Conservation (phyloP, 2,797 vertebrate species). For the Enteromius thamalakanensis region DNA sequence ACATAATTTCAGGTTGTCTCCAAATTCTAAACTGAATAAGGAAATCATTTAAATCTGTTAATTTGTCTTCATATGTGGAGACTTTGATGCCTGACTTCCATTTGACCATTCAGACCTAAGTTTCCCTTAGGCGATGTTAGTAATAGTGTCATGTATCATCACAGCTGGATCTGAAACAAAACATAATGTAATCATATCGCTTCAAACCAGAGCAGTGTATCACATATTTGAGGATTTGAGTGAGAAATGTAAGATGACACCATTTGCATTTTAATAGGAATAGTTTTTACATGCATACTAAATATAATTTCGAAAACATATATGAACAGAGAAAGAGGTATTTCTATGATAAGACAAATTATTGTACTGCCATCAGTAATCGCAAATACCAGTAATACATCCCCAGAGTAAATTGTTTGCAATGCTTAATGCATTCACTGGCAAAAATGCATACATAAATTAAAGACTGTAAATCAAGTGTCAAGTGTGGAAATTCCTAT, state of each 20-base stretch:
- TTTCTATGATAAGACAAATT: not conserved
- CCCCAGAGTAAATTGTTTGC: not conserved
- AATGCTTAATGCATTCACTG: not conserved
- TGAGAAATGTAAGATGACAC: not conserved
- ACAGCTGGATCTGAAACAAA: slow-evolving; percentile 32
- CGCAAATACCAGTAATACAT: not conserved
- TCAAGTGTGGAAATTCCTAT: not conserved
- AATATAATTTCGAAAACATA: not conserved
- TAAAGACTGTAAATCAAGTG: not conserved
- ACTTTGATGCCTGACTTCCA: not conserved
- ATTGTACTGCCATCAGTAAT: not conserved
- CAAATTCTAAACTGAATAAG: not conserved
- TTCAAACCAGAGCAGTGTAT: slow-evolving; percentile 12
- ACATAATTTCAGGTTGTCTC: not conserved
- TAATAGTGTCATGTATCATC: slow-evolving; percentile 30
- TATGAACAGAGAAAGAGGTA: not conserved
- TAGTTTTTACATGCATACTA: not conserved
- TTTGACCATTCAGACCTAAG: not conserved
- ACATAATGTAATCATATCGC: not conserved
- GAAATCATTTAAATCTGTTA: not conserved
- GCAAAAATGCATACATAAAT: not conserved
- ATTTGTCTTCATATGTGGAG: not conserved
- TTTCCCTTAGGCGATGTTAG: slow-evolving; percentile 9
- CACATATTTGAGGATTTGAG: not conserved
- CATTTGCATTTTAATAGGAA: not conserved